These are phyloP conservation scores for Neopipo cinnamomea DNA, from an alignment of 2,113 vertebrate species.

Conservation along the genomic window DNA sequence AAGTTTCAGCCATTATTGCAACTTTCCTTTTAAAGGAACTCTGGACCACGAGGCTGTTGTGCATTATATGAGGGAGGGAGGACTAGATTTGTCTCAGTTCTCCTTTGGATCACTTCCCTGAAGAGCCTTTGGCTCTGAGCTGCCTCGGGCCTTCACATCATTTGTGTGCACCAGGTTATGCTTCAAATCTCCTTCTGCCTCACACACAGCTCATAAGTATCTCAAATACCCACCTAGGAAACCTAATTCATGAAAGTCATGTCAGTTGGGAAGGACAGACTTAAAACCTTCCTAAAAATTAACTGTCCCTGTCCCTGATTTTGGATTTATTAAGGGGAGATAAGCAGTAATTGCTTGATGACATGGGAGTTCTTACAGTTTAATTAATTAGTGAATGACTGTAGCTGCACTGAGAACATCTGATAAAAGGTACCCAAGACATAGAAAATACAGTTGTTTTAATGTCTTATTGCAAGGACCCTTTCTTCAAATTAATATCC, in stretches of 20 bases:
- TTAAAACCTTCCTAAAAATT: not conserved
- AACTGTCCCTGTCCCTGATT: not conserved
- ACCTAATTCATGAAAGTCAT: not conserved
- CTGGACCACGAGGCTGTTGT: not conserved
- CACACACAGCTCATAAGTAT: not conserved
- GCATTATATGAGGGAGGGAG: not conserved
- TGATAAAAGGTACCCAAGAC: not conserved
- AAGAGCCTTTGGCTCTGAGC: not conserved
- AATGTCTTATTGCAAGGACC: not conserved
- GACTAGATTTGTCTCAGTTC: not conserved
- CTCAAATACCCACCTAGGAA: not conserved
- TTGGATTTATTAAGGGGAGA: not conserved
- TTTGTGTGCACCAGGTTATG: not conserved
- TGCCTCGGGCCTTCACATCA: accelerated
- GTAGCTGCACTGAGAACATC: not conserved
- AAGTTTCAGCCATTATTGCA: not conserved
- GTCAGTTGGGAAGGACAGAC: not conserved
- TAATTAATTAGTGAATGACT: conserved; percentile 17
- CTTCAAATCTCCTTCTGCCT: not conserved
- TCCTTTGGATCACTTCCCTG: not conserved
- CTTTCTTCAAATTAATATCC: not conserved
- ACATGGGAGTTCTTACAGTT: not conserved
- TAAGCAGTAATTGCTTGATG: conserved; percentile 20
- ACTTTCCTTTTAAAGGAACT: not conserved
- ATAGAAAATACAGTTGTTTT: not conserved